Conservation (phyloP, 2,113 vertebrate genomes). For the Paracanthobrama guichenoti region DNA sequence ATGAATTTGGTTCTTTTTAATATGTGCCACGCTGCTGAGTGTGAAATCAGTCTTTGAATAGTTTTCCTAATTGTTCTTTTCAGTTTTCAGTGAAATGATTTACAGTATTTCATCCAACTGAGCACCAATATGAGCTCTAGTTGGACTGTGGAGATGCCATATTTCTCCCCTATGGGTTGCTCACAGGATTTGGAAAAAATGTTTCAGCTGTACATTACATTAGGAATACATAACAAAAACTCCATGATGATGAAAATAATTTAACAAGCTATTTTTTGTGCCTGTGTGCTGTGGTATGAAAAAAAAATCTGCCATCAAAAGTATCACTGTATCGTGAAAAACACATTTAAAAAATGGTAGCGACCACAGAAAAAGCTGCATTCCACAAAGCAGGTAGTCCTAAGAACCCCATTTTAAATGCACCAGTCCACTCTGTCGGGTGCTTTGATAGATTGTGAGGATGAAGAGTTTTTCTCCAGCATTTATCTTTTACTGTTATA, state of each 20-base stretch:
- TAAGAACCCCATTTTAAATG: no score
- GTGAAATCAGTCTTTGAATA: conserved; percentile 35
- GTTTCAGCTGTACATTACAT: conserved; percentile 37
- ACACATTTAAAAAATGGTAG: no score
- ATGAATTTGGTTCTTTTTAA: conserved; percentile 13
- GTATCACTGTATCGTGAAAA: background rate
- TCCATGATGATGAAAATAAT: background rate
- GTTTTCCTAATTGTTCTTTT: conserved; percentile 41
- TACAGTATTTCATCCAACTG: conserved; percentile 39
- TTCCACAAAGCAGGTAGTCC: no score
- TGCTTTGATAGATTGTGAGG: no score
- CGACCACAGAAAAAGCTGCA: no score
- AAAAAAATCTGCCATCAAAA: background rate
- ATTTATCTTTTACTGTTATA: no score
- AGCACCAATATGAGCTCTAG: conserved; percentile 39
- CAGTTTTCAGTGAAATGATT: conserved; percentile 41
- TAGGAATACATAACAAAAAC: conserved; percentile 1
- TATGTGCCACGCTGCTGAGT: background rate
- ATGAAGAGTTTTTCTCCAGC: no score
- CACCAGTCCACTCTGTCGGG: no score
- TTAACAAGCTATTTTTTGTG: no score
- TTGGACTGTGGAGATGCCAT: conserved; percentile 36
- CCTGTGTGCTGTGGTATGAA: background rate
- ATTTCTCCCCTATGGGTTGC: conserved; percentile 40
- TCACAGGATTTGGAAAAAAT: conserved; percentile 31